Evolutionary conservation across 2,797 vertebrate species (phyloP), one percentile per base, ranked within the genome.

Genomic region (Takifugu ocellatus): DNA sequence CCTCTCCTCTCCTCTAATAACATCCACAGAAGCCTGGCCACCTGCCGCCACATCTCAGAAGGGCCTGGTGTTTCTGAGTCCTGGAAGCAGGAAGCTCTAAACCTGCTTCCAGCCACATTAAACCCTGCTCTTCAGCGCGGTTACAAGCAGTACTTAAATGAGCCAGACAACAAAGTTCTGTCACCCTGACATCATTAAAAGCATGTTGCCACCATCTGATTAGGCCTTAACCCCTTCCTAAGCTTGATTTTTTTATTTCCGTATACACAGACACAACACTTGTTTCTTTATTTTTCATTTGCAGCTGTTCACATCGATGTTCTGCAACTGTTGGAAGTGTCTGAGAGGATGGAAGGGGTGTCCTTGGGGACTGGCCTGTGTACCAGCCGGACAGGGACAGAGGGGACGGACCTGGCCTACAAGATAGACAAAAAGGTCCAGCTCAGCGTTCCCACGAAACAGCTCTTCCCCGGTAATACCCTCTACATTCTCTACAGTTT

Each of bases 401-500:
- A 91, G 5, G 87, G 90, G 36, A 76, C 84, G 0, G 94, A 96
- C 66, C 66, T 91, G 26, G 94, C 96, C 25, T 96, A 92, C 86
- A 88, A 77, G 43, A 87, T 97, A 66, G 87, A 88, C 70, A 92
- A 92, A 68, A 86, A 85, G 79, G 94, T 92, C 49, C 87, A 87
- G 26, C 90, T 94, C 59, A 93, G 92, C 1, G 83, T 81, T 4
- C 93, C 94, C 56, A 96, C 94, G 0, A 79, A 78, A 53, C 91
- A 94, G 60, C 90, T 97, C 58, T 95, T 94, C 70, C 92, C 93
- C 63, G 94, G 95, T 97, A 89, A 14, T 39, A 12, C 36, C 3
- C 3, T 39, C 36, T 21, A 39, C 36, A 39, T 39, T 39, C 12
- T 39, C 36, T 39, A 29, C 27, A 14, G 12, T 39, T 14, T 3